Evolutionary conservation across 2,113 vertebrate species (phyloP).

Genomic region (Erythrocercus mccallii): DNA sequence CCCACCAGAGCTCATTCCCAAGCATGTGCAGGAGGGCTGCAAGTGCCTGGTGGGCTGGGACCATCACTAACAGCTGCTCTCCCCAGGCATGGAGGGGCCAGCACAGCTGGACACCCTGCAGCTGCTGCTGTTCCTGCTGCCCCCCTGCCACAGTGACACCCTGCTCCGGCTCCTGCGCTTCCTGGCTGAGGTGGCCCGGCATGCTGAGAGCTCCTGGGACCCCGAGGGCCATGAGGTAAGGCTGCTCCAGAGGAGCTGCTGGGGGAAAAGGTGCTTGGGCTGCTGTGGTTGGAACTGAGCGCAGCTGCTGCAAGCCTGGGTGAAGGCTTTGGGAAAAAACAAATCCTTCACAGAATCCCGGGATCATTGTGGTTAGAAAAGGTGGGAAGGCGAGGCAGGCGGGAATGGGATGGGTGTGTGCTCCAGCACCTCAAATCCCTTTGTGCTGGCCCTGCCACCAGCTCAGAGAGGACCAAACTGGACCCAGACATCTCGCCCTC

Average conservation of each 20-base stretch:
- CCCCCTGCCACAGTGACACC: slow-evolving; percentile 90
- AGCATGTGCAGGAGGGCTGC: not conserved
- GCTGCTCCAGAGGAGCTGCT: accelerated
- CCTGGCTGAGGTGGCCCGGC: slow-evolving; percentile 79
- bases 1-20: not conserved
- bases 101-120: slow-evolving; percentile 82
- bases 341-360: accelerated
- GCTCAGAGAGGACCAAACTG: not conserved
- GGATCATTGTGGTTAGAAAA: not conserved
- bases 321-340: not conserved
- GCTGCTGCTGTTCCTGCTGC: slow-evolving; percentile 87
- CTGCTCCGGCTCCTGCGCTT: slow-evolving; percentile 84
- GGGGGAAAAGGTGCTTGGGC: accelerated
- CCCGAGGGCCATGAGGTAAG: slow-evolving; percentile 79
- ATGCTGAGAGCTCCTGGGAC: slow-evolving; percentile 75
- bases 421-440: not conserved
- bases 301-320: not conserved
- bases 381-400: not conserved
- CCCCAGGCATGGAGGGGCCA: slow-evolving; percentile 73
- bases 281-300: accelerated
- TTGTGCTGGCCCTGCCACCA: not conserved
- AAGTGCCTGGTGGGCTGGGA: not conserved
- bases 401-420: not conserved
- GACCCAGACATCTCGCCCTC: accelerated
- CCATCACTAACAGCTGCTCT: not conserved